These are phyloP conservation scores for Caenorhabditis afra DNA, from an alignment of 2,888 invertebrate genomes.

Conservation along the genomic window DNA sequence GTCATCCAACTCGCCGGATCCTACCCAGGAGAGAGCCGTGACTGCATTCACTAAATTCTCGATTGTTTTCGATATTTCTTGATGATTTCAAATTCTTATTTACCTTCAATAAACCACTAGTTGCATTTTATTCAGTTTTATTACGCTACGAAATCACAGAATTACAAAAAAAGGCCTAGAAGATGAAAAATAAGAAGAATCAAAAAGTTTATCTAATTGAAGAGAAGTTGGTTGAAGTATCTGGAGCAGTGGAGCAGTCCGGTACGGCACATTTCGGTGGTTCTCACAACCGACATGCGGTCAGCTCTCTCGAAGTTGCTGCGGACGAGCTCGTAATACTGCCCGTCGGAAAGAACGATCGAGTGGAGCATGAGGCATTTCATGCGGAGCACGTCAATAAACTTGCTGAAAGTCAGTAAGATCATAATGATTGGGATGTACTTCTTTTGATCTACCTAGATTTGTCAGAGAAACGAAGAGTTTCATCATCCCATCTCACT, in stretches of 20 bases:
- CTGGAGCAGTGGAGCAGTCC: conserved; percentile 93
- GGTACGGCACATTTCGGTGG: conserved; percentile 95
- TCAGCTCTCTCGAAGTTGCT: conserved; percentile 99
- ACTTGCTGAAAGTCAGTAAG: conserved; percentile 86
- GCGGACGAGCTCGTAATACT: conserved; percentile 98
- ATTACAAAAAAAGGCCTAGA: background rate
- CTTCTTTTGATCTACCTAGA: conserved; percentile 86
- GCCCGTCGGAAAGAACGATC: conserved; percentile 95
- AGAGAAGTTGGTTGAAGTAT: conserved; percentile 95
- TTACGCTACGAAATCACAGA: conserved; percentile 7
- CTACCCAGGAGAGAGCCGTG: conserved; percentile 73
- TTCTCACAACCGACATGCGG: conserved; percentile 94
- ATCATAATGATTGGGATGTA: too few species aligned
- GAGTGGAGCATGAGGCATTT: conserved; percentile 94
- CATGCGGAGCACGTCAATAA: conserved; percentile 95
- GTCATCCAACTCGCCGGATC: conserved; percentile 71
- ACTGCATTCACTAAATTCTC: conserved; percentile 70
- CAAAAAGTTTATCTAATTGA: conserved; percentile 86
- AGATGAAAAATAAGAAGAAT: conserved; percentile 5
- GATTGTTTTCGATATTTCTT: conserved; percentile 9
- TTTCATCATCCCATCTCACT: conserved; percentile 98
- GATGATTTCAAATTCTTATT: conserved; percentile 6
- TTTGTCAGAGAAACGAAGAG: conserved; percentile 97
- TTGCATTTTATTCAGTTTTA: background rate
- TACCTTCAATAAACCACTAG: background rate